Evolutionary conservation across 2,797 vertebrate genomes (phyloP), one percentile per base, ranked within the genome.

Genomic region (Onychomys leucogaster): DNA sequence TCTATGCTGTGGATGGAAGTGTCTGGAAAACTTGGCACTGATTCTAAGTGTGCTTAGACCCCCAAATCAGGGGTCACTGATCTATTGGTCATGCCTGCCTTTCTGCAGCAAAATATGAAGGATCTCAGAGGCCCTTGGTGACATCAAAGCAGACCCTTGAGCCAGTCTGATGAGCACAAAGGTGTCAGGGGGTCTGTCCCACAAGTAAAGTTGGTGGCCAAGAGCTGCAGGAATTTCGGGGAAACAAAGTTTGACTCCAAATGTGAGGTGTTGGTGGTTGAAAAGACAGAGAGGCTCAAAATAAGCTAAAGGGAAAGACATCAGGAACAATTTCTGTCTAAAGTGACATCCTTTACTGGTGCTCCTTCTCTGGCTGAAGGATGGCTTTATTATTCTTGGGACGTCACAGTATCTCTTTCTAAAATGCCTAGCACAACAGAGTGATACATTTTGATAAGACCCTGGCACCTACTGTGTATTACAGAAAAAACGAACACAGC

Each of bases 401-500:
- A 89, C 25, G 27, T 63, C 6, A 61, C 1, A 61, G 10, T 57
- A 19, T 80, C 49, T 89, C 49, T 43, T 95, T 29, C 34, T 91
- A 52, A 88, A 91, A 75, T 89, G 37, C 65, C 21, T 57, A 52
- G 2, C 81, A 78, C 55, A 90, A 69, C 63, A 88, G 94, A 84
- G 8, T 25, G 32, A 16, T 3, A 65, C 6, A 27, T 88, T 88
- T 91, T 32, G 92, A n/a, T 49, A n/a, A n/a, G 57, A n/a, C n/a
- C 75, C 17, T 78, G 32, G 55, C 32, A 76, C 55, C 46, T 83
- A 4, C 21, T 89, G 21, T 67, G 41, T 89, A n/a, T 78, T 88
- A 32, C 61, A 82, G 78, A 93, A 81, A 61, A 90, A 96, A 91
- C 69, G 27, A 89, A 88, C 89, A 23, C 52, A 86, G 69, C 17